A percentile compares a stretch with the other conserved stretches of the same genome.
phyloP scores from a whole-genome alignment of 2,888 invertebrate genomes.

The Lysandra coridon region DNA sequence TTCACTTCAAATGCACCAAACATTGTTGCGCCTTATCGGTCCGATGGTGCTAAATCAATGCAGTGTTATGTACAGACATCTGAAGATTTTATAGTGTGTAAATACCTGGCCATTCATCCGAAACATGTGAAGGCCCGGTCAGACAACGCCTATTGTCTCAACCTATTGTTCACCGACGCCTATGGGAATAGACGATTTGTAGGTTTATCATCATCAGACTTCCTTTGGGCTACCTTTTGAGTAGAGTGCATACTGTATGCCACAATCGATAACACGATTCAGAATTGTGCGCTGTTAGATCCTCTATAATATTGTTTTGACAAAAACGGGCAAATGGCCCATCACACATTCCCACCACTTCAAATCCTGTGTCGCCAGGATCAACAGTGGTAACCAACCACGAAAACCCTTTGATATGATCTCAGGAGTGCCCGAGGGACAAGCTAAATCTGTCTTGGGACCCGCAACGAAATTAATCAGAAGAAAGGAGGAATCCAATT shows the following conservation, averaged over 20 bases:
- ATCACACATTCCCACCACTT: no score
- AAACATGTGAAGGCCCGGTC: constrained; percentile 26
- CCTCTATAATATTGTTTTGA: neutral
- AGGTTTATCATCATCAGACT: neutral
- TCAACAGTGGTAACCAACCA: no score
- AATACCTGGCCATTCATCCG: constrained; percentile 11
- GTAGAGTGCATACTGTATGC: neutral
- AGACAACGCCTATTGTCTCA: constrained; percentile 23
- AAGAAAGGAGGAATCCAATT: no score
- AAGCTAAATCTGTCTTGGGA: no score
- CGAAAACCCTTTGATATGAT: no score
- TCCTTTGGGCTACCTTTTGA: neutral
- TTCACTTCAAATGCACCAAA: neutral
- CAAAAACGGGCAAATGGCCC: no score
- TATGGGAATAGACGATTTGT: constrained; percentile 5
- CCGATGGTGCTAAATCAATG: neutral
- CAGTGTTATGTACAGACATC: neutral
- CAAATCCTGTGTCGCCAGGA: no score
- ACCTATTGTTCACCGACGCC: neutral
- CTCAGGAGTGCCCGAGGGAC: no score
- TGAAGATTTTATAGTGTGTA: constrained; percentile 5
- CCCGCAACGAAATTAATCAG: no score
- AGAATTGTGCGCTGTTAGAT: no score
- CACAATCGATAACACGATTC: no score
- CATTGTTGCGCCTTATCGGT: neutral